Base-by-base conservation (phyloP, 1,140 invertebrate genomes). In the Prorops nasuta region DNA sequence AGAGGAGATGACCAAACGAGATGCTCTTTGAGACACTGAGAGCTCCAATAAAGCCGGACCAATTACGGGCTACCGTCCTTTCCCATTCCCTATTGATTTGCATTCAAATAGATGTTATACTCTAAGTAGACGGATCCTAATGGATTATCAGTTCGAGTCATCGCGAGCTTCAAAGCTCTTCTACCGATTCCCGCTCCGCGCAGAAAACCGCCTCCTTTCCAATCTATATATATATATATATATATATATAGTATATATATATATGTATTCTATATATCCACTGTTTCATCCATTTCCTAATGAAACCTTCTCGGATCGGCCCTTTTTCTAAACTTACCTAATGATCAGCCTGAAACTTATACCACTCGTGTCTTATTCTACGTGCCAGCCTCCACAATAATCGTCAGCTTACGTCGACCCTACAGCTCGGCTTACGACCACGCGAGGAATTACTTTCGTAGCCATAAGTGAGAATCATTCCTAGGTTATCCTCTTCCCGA, bases 91-190 rank as follows among this genome's bases (percentile, higher is more conserved):
- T 74, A 77, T 76, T 75, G 75, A 76, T 77, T 77, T 77, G 74
- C 74, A 76, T 77, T 76, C 74, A 76, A 77, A 76, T 77, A 76
- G 72, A 77, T 73, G 73, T 76, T 77, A 76, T 74, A 75, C 73
- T 75, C 73, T 76, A 75, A 77, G 74, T 77, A 76, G 72, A 73
- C 72, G 70, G 71, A 76, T 77, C 74, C 72, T 77, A 77, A 77
- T 77, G 75, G 75, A 77, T 77, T 77, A 77, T 77, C 75, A 76
- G 75, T 74, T 58, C 63, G 72, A 75, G 72, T 77, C 69, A 77
- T 77, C 74, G 67, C 62, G 64, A 69, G 71, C 71, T 74, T 76
- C 75, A 77, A 77, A 77, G 71, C 63, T 66, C 55, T 10, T 40
- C 32, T 41, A 34, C 32, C 35, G 2, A 24, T 22, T 3, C 16